Evolutionary conservation across 2,888 invertebrate species (phyloP).

Genomic region (Parelbella ahira): DNA sequence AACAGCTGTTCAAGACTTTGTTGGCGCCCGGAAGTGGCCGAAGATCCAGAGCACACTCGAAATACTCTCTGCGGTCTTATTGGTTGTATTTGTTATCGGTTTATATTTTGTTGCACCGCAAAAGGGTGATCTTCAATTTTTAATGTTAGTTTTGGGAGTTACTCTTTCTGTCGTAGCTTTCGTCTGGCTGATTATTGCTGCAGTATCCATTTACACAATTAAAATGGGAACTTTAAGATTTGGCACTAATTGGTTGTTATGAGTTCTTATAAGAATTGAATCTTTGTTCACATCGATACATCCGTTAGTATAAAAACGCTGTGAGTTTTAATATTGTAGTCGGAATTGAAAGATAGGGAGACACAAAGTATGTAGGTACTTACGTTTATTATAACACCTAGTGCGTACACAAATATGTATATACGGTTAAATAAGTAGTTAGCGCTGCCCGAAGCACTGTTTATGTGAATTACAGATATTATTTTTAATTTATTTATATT

Average conservation of each 20-base stretch:
- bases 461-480: too few relatives aligned
- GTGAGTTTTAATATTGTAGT: too few relatives aligned
- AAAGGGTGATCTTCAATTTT: slow-evolving; percentile 52
- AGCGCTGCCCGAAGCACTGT: too few relatives aligned
- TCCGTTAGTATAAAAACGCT: too few relatives aligned
- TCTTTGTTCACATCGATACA: too few relatives aligned
- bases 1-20: slow-evolving; percentile 64
- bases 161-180: slow-evolving; percentile 47
- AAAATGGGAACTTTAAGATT: slow-evolving; percentile 50
- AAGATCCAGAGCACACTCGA: slow-evolving; percentile 71
- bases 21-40: slow-evolving; percentile 72
- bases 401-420: too few relatives aligned
- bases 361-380: too few relatives aligned
- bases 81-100: slow-evolving; percentile 52
- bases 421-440: too few relatives aligned
- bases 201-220: slow-evolving; percentile 48
- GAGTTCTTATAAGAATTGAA: too few relatives aligned
- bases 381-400: too few relatives aligned
- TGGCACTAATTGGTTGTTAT: slow-evolving; percentile 29
- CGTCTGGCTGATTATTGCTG: slow-evolving; percentile 55
- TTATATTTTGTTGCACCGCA: slow-evolving; percentile 48
- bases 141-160: slow-evolving; percentile 55
- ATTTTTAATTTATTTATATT: too few relatives aligned
- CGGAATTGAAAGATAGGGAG: too few relatives aligned
- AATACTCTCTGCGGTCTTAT: slow-evolving; percentile 56